Conservation (phyloP, 2,797 vertebrate species). For the Epinephelus awoara region DNA sequence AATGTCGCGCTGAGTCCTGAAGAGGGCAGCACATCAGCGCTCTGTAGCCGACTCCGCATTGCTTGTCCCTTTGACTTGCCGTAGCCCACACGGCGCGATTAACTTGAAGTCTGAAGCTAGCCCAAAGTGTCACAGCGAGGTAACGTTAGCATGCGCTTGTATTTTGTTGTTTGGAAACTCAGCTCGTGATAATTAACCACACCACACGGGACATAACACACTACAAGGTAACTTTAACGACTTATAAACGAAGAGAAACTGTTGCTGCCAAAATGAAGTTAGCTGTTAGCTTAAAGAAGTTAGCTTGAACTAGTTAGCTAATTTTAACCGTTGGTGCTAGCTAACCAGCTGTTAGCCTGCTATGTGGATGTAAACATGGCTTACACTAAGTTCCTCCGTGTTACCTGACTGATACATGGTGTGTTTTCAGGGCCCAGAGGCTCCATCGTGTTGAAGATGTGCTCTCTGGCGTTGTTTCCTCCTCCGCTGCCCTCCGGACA, state of each 20-base stretch:
- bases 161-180: background rate
- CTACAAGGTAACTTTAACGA: constrained; percentile 17
- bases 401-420: constrained; percentile 2
- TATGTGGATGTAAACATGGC: background rate
- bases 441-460: constrained; percentile 81
- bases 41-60: background rate
- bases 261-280: background rate
- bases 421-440: constrained; percentile 30
- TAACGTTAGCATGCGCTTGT: background rate
- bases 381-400: background rate
- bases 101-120: constrained; percentile 21
- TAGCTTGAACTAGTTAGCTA: constrained; percentile 12
- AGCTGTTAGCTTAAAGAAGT: background rate
- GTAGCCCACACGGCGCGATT: constrained; percentile 71
- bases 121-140: background rate
- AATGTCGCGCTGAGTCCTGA: constrained; percentile 25
- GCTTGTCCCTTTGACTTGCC: constrained; percentile 56
- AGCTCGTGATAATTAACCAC: background rate
- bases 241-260: background rate
- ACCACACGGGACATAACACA: background rate
- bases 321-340: constrained; percentile 16
- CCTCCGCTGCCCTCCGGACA: constrained; percentile 86
- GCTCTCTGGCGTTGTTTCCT: constrained; percentile 90
- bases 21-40: constrained; percentile 46
- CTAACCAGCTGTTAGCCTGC: background rate